phyloP scores from a whole-genome alignment of 2,888 invertebrate genomes.

The Agriotes lineatus region DNA sequence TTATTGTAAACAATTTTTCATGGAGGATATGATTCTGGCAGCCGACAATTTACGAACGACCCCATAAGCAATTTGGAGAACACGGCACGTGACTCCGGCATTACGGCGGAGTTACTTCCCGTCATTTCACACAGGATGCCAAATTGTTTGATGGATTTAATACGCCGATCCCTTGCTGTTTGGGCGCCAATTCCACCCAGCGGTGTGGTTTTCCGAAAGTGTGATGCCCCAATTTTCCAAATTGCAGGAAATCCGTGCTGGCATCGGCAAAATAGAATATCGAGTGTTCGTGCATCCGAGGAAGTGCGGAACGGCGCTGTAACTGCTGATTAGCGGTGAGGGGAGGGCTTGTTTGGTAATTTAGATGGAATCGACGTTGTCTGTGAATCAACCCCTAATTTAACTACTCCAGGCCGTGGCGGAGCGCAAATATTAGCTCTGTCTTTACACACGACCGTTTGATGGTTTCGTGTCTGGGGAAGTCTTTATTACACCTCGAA shows the following conservation, averaged over 20 bases:
- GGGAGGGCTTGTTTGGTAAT: slow-evolving; percentile 58
- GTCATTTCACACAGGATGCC: slow-evolving; percentile 61
- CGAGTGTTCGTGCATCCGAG: slow-evolving; percentile 41
- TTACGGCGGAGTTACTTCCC: slow-evolving; percentile 56
- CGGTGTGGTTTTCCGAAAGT: neutral
- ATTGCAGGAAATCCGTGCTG: slow-evolving; percentile 41
- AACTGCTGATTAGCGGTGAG: slow-evolving; percentile 56
- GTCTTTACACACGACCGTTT: slow-evolving; percentile 36
- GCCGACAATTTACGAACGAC: slow-evolving; percentile 59
- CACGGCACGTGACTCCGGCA: slow-evolving; percentile 60
- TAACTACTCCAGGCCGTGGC: slow-evolving; percentile 46
- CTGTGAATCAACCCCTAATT: slow-evolving; percentile 59
- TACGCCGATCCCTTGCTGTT: slow-evolving; percentile 40
- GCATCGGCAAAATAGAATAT: slow-evolving; percentile 37
- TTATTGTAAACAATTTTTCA: slow-evolving; percentile 60
- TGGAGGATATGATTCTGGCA: slow-evolving; percentile 62
- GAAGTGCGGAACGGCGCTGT: slow-evolving; percentile 39
- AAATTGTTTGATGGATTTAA: slow-evolving; percentile 61
- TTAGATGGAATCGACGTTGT: slow-evolving; percentile 62
- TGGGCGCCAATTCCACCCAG: neutral
- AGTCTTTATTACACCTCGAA: neutral
- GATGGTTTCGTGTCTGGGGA: slow-evolving; percentile 35
- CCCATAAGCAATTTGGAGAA: slow-evolving; percentile 61
- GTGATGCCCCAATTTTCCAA: neutral
- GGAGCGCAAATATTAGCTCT: slow-evolving; percentile 47